Evolutionary conservation across 2,888 invertebrate genomes (phyloP).

Genomic region (Lasioglossum oenotherae): DNA sequence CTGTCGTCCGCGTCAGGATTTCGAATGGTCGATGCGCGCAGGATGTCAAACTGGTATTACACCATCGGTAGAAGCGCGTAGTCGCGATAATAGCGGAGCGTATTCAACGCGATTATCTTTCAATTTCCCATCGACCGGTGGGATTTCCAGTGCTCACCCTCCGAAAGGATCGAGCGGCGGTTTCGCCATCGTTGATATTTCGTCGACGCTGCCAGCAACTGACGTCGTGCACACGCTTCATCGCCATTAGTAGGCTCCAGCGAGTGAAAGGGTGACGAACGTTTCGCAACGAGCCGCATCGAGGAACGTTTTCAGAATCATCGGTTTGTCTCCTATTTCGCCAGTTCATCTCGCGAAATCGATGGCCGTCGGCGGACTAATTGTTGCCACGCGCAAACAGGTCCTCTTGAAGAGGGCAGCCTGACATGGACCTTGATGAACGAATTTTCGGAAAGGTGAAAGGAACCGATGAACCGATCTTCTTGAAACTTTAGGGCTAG

Average conservation of each 20-base stretch:
- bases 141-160: not conserved
- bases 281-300: conserved; percentile 48
- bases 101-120: not conserved
- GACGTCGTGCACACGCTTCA: not conserved
- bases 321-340: not conserved
- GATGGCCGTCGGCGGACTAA: conserved; percentile 35
- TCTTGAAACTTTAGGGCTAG: no score
- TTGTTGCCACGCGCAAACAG: conserved; percentile 40
- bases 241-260: conserved; percentile 29
- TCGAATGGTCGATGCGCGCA: not conserved
- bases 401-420: conserved; percentile 11
- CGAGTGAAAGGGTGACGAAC: conserved; percentile 54
- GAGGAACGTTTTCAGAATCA: conserved; percentile 25
- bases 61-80: not conserved
- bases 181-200: conserved; percentile 23
- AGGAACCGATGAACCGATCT: no score
- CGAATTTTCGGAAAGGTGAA: not conserved
- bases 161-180: not conserved
- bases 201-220: not conserved
- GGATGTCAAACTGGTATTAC: conserved; percentile 13
- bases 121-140: not conserved
- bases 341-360: conserved; percentile 26
- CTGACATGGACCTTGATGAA: not conserved
- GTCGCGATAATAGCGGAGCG: not conserved
- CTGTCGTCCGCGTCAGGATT: not conserved